Evolutionary conservation across 2,888 invertebrate species (phyloP).

Genomic region (Lottia gigantea): DNA sequence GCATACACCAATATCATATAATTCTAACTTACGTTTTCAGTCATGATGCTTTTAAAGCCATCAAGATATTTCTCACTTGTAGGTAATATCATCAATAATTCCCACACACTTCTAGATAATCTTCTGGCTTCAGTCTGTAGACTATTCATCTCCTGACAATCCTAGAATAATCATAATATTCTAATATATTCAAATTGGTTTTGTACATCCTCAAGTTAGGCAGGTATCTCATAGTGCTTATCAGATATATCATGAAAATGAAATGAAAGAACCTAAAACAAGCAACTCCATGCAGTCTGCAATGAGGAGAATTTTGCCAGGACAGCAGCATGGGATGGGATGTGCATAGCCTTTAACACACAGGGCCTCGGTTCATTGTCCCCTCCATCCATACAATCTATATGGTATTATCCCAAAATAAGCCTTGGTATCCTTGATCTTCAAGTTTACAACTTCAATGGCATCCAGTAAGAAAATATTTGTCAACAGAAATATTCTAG

Average conservation of each 20-base stretch:
- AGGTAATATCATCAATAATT: conserved; percentile 89
- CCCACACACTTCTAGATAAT: conserved; percentile 92
- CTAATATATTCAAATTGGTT: background rate
- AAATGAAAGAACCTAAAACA: too few species aligned
- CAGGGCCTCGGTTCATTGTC: too few species aligned
- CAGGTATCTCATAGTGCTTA: background rate
- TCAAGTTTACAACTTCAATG: too few species aligned
- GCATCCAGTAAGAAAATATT: too few species aligned
- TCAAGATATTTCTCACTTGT: conserved; percentile 87
- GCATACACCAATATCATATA: background rate
- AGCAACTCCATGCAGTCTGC: too few species aligned
- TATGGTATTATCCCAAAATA: too few species aligned
- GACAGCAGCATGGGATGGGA: too few species aligned
- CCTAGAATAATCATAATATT: conserved; percentile 35
- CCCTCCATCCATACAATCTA: too few species aligned
- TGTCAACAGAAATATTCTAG: too few species aligned
- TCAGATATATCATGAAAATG: background rate
- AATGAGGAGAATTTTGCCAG: too few species aligned
- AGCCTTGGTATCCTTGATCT: too few species aligned
- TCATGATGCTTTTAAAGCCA: conserved; percentile 77
- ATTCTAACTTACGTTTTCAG: conserved; percentile 36
- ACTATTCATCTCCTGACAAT: conserved; percentile 57
- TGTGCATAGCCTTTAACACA: too few species aligned
- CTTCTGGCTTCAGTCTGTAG: conserved; percentile 77
- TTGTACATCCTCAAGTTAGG: background rate